Conservation (phyloP, 2,797 vertebrate genomes). For the Hirundo rustica region DNA sequence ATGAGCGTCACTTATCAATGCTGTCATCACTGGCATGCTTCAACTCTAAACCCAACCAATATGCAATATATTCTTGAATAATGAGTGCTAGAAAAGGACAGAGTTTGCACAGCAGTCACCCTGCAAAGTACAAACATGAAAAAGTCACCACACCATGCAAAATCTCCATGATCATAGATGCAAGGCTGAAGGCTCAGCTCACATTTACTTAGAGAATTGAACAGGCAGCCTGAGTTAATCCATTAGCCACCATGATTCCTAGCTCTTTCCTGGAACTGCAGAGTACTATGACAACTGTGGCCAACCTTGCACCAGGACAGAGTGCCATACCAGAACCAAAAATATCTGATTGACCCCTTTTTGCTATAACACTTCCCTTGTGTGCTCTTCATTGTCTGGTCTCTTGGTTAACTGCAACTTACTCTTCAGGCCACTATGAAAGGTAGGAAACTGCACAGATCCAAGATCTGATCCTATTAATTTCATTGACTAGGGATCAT, state of each 20-base stretch:
- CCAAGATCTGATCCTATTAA: neutral
- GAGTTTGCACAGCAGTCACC: neutral
- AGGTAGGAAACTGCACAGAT: neutral
- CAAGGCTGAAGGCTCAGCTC: neutral
- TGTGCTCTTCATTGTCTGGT: neutral
- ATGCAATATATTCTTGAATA: neutral
- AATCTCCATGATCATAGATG: neutral
- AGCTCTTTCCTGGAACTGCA: neutral
- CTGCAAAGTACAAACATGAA: neutral
- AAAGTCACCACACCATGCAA: fast-evolving
- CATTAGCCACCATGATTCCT: neutral
- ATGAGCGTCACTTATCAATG: neutral
- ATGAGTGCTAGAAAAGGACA: neutral
- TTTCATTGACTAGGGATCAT: neutral
- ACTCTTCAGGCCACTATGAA: neutral
- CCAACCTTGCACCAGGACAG: neutral
- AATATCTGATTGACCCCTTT: neutral
- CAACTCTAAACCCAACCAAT: neutral
- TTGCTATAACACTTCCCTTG: neutral
- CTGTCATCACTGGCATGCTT: neutral
- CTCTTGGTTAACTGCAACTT: neutral
- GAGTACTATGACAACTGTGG: neutral
- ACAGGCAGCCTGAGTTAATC: neutral
- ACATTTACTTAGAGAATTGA: neutral
- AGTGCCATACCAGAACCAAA: neutral